phyloP scores from a whole-genome alignment of 2,113 vertebrate genomes.

The Melanotaenia duboulayi region DNA sequence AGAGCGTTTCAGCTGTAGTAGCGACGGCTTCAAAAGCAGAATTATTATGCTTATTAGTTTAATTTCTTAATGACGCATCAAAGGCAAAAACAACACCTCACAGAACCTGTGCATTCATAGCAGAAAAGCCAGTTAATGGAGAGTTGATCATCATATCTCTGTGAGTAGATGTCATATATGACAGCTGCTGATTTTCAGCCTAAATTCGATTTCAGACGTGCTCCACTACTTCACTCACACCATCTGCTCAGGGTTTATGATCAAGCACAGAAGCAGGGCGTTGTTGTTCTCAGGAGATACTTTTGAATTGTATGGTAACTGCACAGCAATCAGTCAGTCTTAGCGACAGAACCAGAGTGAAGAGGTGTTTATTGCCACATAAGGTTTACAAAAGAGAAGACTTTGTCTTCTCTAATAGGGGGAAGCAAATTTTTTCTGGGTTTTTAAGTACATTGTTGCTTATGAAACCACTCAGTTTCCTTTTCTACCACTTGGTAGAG shows the following conservation, averaged over 20 bases:
- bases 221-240: conserved; percentile 28
- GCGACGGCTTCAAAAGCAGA: conserved; percentile 21
- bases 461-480: too few species aligned
- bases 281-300: too few species aligned
- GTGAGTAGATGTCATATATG: background rate
- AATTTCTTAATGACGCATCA: background rate
- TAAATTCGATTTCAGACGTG: conserved; percentile 11
- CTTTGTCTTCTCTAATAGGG: too few species aligned
- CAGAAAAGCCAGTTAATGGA: background rate
- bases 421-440: too few species aligned
- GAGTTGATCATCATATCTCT: background rate
- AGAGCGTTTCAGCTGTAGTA: conserved; percentile 18
- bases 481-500: too few species aligned
- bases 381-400: too few species aligned
- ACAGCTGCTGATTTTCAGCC: background rate
- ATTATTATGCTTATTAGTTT: conserved; percentile 1
- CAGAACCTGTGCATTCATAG: background rate
- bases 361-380: too few species aligned
- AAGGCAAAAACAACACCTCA: background rate
- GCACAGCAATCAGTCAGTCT: too few species aligned
- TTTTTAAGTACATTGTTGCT: too few species aligned
- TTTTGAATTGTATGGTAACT: too few species aligned
- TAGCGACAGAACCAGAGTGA: too few species aligned
- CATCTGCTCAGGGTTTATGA: conserved; percentile 67
- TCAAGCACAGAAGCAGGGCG: conserved; percentile 38